A percentile compares a stretch with the other conserved stretches of the same genome.
Conservation (phyloP, 2,797 vertebrate species). For the Pseudochirops corinnae region DNA sequence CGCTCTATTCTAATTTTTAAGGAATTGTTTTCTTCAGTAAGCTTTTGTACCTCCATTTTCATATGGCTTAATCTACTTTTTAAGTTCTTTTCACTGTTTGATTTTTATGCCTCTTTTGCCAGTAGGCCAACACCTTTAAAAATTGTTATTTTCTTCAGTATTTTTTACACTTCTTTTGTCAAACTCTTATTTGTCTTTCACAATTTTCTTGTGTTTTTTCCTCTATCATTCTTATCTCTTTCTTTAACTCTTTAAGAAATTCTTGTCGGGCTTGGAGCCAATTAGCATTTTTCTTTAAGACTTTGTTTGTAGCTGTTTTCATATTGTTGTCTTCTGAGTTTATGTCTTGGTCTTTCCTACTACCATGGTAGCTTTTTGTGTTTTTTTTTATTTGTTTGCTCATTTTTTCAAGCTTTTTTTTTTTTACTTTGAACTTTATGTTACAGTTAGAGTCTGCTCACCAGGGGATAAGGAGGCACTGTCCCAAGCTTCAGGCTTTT, state of each 20-base stretch:
- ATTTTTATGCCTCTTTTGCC: not conserved
- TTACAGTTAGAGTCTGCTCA: not conserved
- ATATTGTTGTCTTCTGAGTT: not conserved
- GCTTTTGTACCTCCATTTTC: not conserved
- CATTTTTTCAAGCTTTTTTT: not conserved
- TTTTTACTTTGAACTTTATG: not conserved
- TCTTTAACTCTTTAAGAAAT: not conserved
- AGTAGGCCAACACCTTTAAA: not conserved
- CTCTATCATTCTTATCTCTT: not conserved
- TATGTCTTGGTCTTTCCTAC: not conserved
- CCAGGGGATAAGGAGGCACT: not conserved
- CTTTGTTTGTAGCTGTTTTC: not conserved
- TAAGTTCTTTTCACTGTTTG: not conserved
- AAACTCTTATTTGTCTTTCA: not conserved
- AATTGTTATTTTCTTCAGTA: not conserved
- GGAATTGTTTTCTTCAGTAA: not conserved
- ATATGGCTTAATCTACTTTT: not conserved
- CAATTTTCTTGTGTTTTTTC: not conserved
- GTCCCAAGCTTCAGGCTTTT: not conserved
- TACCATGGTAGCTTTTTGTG: not conserved
- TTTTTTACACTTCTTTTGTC: not conserved
- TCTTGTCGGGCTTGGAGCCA: not conserved
- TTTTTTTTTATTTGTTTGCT: not conserved
- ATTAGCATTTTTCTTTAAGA: not conserved
- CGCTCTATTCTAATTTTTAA: too few species aligned